Evolutionary conservation across 2,888 invertebrate genomes (phyloP).

Genomic region (Oscheius sp.): DNA sequence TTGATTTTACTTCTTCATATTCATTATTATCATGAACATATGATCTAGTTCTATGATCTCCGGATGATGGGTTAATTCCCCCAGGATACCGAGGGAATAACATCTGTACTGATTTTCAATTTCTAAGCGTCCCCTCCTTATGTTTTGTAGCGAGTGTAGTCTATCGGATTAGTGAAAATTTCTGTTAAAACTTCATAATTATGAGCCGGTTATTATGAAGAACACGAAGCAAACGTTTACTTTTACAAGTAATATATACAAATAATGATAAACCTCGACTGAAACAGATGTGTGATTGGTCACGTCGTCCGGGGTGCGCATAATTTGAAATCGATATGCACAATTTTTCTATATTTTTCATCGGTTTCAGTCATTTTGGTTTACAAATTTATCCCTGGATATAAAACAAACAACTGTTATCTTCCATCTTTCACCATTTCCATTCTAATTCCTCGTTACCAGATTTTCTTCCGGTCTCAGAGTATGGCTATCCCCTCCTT

Average conservation of each 20-base stretch:
- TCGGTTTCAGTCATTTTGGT: not conserved
- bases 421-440: not conserved
- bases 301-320: conserved; percentile 4
- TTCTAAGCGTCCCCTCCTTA: not conserved
- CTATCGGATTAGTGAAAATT: conserved; percentile 4
- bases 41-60: conserved; percentile 22
- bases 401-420: not conserved
- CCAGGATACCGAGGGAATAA: not conserved
- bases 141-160: not conserved
- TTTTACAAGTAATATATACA: too few relatives aligned
- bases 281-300: conserved; percentile 1
- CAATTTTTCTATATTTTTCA: conserved; percentile 4
- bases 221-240: too few relatives aligned
- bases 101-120: not conserved
- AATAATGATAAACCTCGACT: too few relatives aligned
- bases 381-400: not conserved
- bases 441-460: not conserved
- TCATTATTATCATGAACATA: conserved; percentile 13
- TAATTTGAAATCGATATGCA: conserved; percentile 27
- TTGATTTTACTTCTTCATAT: conserved; percentile 36
- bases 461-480: not conserved
- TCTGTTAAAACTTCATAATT: not conserved
- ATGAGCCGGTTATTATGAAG: too few relatives aligned
- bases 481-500: not conserved
- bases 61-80: not conserved